Conservation (phyloP, 1,140 invertebrate genomes). For the Pollicipes pollicipes region DNA sequence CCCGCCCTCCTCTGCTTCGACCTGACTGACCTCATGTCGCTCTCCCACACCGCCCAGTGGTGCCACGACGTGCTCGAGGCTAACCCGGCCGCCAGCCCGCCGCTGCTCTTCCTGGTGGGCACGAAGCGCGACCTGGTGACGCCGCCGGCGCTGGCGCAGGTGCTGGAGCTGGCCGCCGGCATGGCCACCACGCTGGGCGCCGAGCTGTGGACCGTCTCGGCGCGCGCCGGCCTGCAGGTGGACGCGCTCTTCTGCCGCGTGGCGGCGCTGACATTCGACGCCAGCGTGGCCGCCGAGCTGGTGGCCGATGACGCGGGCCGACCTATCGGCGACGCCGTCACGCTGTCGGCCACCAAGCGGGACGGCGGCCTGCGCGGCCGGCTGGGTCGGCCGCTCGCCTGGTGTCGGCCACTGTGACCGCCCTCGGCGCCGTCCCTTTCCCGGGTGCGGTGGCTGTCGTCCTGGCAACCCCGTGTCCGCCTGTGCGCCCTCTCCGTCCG, state of each 20-base stretch:
- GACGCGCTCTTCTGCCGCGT: conserved; percentile 47
- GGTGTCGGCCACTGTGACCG: no score
- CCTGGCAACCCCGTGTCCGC: no score
- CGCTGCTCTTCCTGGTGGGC: conserved; percentile 56
- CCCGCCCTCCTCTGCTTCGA: conserved; percentile 59
- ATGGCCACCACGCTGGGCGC: conserved; percentile 44
- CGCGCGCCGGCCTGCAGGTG: conserved; percentile 54
- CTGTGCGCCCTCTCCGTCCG: no score
- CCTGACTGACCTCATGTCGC: conserved; percentile 41
- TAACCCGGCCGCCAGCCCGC: conserved; percentile 30
- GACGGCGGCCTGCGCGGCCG: no score
- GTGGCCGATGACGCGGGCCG: conserved; percentile 1
- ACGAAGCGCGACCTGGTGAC: conserved; percentile 51
- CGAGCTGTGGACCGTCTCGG: conserved; percentile 63
- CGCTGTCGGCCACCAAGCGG: no score
- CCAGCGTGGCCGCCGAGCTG: conserved; percentile 21
- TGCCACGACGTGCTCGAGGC: conserved; percentile 41
- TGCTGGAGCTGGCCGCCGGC: background rate
- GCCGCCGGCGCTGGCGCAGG: background rate
- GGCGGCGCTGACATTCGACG: conserved; percentile 47
- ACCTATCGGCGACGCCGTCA: no score
- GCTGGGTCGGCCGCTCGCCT: no score
- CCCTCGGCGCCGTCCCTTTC: no score
- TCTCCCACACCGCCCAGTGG: conserved; percentile 50
- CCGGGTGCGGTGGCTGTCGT: no score